A percentile compares a stretch with the other conserved stretches of the same genome.
These are phyloP conservation scores for Drosophila prostipennis DNA, from an alignment of 2,888 invertebrate species.

Conservation along the genomic window DNA sequence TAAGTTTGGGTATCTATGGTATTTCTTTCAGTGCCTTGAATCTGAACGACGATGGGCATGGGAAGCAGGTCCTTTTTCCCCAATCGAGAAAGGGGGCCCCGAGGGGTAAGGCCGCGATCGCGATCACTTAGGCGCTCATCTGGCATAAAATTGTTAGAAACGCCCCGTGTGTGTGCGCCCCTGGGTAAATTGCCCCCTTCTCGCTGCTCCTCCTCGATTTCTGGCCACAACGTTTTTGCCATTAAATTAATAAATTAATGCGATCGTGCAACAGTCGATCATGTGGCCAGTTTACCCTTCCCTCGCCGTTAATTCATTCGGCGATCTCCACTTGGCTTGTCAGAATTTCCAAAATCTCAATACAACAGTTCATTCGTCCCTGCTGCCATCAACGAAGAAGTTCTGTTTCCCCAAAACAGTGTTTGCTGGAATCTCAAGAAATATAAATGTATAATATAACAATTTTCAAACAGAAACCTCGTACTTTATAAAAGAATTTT, in stretches of 20 bases:
- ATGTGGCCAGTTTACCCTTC: slow-evolving; percentile 30
- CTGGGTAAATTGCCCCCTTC: slow-evolving; percentile 24
- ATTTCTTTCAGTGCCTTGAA: slow-evolving; percentile 10
- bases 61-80: slow-evolving; percentile 24
- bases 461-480: too few relatives aligned
- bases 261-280: slow-evolving; percentile 70
- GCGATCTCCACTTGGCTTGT: slow-evolving; percentile 40
- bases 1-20: too few relatives aligned
- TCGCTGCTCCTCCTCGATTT: slow-evolving; percentile 9
- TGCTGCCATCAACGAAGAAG: slow-evolving; percentile 50
- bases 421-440: background rate
- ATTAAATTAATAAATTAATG: slow-evolving; percentile 83
- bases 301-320: background rate
- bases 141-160: slow-evolving; percentile 82
- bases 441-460: too few relatives aligned
- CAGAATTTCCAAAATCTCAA: slow-evolving; percentile 74
- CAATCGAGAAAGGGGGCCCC: slow-evolving; percentile 37
- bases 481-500: too few relatives aligned
- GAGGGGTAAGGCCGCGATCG: slow-evolving; percentile 65
- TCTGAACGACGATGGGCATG: slow-evolving; percentile 8
- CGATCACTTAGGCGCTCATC: slow-evolving; percentile 79
- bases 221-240: slow-evolving; percentile 80
- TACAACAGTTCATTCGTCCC: slow-evolving; percentile 39
- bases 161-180: slow-evolving; percentile 74
- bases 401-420: slow-evolving; percentile 32